These are phyloP conservation scores for Geotrypetes seraphini DNA, from an alignment of 2,797 vertebrate genomes.

Conservation along the genomic window DNA sequence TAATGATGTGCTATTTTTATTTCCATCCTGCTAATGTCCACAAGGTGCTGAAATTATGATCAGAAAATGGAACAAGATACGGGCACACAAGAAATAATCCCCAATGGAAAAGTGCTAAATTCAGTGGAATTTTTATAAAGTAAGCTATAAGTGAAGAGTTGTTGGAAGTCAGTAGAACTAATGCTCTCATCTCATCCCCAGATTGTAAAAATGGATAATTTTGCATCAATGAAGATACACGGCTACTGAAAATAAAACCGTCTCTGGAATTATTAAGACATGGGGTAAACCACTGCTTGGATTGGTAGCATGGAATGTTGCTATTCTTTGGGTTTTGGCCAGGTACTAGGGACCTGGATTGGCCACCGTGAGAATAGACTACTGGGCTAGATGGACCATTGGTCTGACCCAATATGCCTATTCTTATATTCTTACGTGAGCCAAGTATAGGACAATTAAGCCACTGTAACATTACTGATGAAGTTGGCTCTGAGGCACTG, in stretches of 20 bases:
- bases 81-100: constrained; percentile 29
- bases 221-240: background rate
- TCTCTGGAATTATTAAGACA: too few relatives aligned
- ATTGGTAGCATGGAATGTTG: too few relatives aligned
- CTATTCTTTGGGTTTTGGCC: too few relatives aligned
- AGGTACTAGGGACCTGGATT: too few relatives aligned
- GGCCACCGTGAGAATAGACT: too few relatives aligned
- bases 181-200: background rate
- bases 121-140: constrained; percentile 22
- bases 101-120: constrained; percentile 10
- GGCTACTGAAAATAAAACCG: background rate
- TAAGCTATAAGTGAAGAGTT: constrained; percentile 1
- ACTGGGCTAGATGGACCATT: too few relatives aligned
- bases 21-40: constrained; percentile 41
- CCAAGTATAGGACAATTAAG: too few relatives aligned
- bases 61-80: constrained; percentile 44
- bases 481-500: too few relatives aligned
- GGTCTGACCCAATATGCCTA: too few relatives aligned
- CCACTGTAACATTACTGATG: too few relatives aligned
- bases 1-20: constrained; percentile 58
- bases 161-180: background rate
- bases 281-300: too few relatives aligned
- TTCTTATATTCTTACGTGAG: too few relatives aligned
- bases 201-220: background rate
- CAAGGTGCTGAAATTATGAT: constrained; percentile 46